Conservation (phyloP, 2,797 vertebrate genomes). For the Lagocephalus sceleratus region DNA sequence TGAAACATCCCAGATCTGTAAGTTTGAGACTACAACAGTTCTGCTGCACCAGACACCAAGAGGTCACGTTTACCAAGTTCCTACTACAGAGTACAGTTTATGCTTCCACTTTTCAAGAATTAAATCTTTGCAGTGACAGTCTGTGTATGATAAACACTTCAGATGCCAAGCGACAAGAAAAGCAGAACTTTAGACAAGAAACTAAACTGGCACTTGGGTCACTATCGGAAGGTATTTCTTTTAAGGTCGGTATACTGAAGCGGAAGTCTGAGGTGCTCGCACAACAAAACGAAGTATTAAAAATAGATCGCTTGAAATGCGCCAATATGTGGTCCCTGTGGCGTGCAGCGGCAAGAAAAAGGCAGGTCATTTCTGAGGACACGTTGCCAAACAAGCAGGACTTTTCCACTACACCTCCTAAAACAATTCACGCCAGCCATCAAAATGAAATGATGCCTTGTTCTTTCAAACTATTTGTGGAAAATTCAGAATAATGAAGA, state of each 20-base stretch:
- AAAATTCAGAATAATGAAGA: conserved; percentile 74
- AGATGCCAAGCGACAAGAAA: conserved; percentile 51
- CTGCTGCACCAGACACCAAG: conserved; percentile 34
- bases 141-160: conserved; percentile 52
- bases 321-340: conserved; percentile 76
- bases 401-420: conserved; percentile 73
- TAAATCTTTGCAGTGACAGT: conserved; percentile 46
- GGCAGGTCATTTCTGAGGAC: conserved; percentile 71
- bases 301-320: conserved; percentile 70
- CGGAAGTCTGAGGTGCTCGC: conserved; percentile 72
- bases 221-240: conserved; percentile 60
- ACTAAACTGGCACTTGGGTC: conserved; percentile 57
- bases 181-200: conserved; percentile 64
- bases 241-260: conserved; percentile 66
- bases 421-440: conserved; percentile 74
- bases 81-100: conserved; percentile 37
- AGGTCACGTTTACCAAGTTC: conserved; percentile 26
- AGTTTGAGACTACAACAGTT: conserved; percentile 24
- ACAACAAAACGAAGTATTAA: conserved; percentile 67
- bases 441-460: conserved; percentile 77
- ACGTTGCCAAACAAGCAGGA: conserved; percentile 60
- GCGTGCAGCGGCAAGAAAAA: conserved; percentile 61
- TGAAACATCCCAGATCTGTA: neutral
- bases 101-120: conserved; percentile 39
- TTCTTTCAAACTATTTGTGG: conserved; percentile 77